These are phyloP conservation scores for Argyrosomus regius DNA, from an alignment of 2,797 vertebrate species.

Conservation along the genomic window DNA sequence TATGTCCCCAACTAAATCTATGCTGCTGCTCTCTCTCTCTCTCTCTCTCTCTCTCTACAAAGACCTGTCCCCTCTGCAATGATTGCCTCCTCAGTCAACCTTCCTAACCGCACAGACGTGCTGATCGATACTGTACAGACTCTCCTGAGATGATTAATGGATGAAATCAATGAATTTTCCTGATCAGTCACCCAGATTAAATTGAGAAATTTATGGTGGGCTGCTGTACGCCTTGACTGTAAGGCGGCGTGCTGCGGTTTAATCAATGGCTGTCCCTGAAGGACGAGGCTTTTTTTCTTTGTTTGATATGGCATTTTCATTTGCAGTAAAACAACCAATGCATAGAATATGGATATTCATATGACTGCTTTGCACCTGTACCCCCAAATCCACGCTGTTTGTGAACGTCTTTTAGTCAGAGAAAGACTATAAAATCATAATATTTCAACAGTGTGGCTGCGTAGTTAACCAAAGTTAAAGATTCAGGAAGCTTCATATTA, in stretches of 20 bases:
- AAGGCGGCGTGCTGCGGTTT: conserved; percentile 9
- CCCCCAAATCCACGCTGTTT: neutral
- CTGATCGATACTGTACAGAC: conserved; percentile 54
- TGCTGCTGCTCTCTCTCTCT: conserved; percentile 40
- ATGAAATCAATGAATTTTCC: conserved; percentile 55
- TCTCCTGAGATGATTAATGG: conserved; percentile 68
- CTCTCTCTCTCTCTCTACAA: conserved; percentile 38
- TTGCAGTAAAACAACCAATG: conserved; percentile 17
- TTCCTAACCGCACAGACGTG: conserved; percentile 31
- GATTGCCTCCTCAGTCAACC: conserved; percentile 58
- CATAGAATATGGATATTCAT: neutral
- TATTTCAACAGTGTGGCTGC: neutral
- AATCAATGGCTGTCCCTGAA: conserved; percentile 19
- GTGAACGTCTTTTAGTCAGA: neutral
- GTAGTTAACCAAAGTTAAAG: neutral
- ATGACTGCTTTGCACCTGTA: neutral
- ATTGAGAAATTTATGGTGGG: conserved; percentile 43
- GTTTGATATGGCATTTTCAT: conserved; percentile 20
- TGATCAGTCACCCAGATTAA: conserved; percentile 63
- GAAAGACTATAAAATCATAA: too few species aligned
- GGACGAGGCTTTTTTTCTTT: conserved; percentile 30
- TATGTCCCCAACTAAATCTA: conserved; percentile 67
- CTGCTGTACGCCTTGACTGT: conserved; percentile 4
- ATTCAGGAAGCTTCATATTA: neutral
- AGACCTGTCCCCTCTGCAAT: conserved; percentile 37